Evolutionary conservation across 2,888 invertebrate genomes (phyloP).

Genomic region (Coleophora flavipennella): DNA sequence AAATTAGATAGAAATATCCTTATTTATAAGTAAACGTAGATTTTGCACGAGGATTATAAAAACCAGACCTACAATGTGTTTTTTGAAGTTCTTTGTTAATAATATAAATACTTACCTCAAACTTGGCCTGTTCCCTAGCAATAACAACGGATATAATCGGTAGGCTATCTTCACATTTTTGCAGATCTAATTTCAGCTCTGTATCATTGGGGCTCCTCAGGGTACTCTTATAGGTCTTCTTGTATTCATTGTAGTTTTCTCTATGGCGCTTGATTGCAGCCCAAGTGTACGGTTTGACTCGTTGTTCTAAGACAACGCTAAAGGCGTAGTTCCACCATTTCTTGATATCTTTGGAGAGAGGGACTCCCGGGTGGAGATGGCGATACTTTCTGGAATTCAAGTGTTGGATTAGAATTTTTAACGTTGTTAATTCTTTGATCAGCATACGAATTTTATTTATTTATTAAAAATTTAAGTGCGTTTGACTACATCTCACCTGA

Average conservation of each 20-base stretch:
- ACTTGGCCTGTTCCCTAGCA: constrained; percentile 84
- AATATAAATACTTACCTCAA: constrained; percentile 68
- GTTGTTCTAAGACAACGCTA: constrained; percentile 78
- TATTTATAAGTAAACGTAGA: too few relatives aligned
- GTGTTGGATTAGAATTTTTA: too few relatives aligned
- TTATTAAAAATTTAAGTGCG: too few relatives aligned
- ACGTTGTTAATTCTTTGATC: too few relatives aligned
- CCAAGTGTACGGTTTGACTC: constrained; percentile 84
- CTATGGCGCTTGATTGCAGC: constrained; percentile 77
- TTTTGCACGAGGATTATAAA: too few relatives aligned
- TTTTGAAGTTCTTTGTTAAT: too few relatives aligned
- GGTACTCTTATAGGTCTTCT: constrained; percentile 78
- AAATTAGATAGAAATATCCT: too few relatives aligned
- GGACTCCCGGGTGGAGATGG: constrained; percentile 66
- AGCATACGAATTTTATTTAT: too few relatives aligned
- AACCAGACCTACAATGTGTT: too few relatives aligned
- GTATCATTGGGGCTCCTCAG: constrained; percentile 81
- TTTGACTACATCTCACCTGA: too few relatives aligned
- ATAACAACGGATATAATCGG: constrained; percentile 83
- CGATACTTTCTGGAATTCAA: constrained; percentile 68
- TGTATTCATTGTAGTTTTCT: constrained; percentile 78
- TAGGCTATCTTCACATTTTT: constrained; percentile 82
- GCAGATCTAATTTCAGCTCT: constrained; percentile 80
- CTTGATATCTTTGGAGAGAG: constrained; percentile 70
- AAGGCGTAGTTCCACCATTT: constrained; percentile 86